Evolutionary conservation across 2,888 invertebrate species (phyloP), one percentile per base, ranked within the genome.

Genomic region (Hartigia nigra): DNA sequence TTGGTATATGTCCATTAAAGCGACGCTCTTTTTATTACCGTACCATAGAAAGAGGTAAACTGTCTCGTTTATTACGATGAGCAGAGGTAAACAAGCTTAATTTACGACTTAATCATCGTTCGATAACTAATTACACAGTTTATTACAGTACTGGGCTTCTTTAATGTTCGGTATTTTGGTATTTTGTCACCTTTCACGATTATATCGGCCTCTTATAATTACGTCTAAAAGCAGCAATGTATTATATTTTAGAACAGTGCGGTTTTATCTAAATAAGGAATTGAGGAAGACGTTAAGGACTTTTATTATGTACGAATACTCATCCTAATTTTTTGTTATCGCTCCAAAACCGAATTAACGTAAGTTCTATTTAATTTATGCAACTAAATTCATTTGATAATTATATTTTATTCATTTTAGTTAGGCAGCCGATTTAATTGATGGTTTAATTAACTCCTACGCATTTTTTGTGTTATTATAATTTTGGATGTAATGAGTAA

Each of bases 101-200:
- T 85, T 85, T 85, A 84, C 81, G 82, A 77, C 84, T 85, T 83
- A 84, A 85, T 85, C 83, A 82, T 82, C 81, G 78, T 81, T 82
- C 82, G 83, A 83, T 85, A 82, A 84, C 85, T 85, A 84, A 85
- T 85, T 85, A 84, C 79, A 79, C 79, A 81, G 76, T 84, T 82
- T 82, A 82, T 83, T 80, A 81, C 79, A 77, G 79, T 81, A 76
- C 74, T 39, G 74, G 78, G 79, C 78, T 78, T 80, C 81, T 55
- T 84, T 83, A 81, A 79, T 81, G 78, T 76, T 79, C 77, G 74
- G 77, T 79, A 81, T 84, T 84, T 80, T 81, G 83, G 80, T 77
- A 81, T 76, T 80, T 77, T 69, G 74, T 78, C 77, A 76, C 78
- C 70, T 78, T 78, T 74, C 76, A 70, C 34, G 75, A 36, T 31